Conservation (phyloP, 2,797 vertebrate species). For the Diplodus puntazzo region DNA sequence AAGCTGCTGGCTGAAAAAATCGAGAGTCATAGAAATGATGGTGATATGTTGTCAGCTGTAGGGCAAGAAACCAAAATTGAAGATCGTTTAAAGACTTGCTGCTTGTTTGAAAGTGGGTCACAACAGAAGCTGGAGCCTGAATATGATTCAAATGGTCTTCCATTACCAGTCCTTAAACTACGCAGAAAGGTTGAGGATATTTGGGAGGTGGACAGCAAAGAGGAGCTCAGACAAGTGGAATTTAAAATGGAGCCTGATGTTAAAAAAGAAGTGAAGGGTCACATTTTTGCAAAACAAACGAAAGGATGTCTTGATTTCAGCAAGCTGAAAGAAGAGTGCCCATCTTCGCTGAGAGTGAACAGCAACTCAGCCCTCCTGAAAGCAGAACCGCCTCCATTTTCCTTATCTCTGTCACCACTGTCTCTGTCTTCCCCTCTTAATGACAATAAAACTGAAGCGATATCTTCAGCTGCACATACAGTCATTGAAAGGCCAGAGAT, state of each 20-base stretch:
- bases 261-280: slow-evolving; percentile 54
- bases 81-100: slow-evolving; percentile 69
- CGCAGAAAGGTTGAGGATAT: slow-evolving; percentile 83
- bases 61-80: slow-evolving; percentile 66
- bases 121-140: slow-evolving; percentile 57
- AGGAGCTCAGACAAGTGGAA: slow-evolving; percentile 49
- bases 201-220: slow-evolving; percentile 83
- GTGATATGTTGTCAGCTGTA: neutral
- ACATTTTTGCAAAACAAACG: slow-evolving; percentile 55
- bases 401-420: slow-evolving; percentile 84
- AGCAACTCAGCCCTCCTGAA: slow-evolving; percentile 45
- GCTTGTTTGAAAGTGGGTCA: slow-evolving; percentile 65
- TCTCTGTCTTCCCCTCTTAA: slow-evolving; percentile 82
- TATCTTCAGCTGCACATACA: slow-evolving; percentile 36
- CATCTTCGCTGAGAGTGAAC: slow-evolving; percentile 49
- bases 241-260: slow-evolving; percentile 53
- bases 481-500: slow-evolving; percentile 65
- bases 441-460: slow-evolving; percentile 64
- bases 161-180: slow-evolving; percentile 81
- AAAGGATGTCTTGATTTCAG: slow-evolving; percentile 51
- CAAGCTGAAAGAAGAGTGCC: slow-evolving; percentile 78
- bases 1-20: slow-evolving; percentile 34
- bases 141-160: slow-evolving; percentile 55
- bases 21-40: slow-evolving; percentile 5
- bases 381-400: slow-evolving; percentile 75